These are phyloP conservation scores for Amblyornis subalaris DNA, from an alignment of 2,113 vertebrate species.

Conservation along the genomic window DNA sequence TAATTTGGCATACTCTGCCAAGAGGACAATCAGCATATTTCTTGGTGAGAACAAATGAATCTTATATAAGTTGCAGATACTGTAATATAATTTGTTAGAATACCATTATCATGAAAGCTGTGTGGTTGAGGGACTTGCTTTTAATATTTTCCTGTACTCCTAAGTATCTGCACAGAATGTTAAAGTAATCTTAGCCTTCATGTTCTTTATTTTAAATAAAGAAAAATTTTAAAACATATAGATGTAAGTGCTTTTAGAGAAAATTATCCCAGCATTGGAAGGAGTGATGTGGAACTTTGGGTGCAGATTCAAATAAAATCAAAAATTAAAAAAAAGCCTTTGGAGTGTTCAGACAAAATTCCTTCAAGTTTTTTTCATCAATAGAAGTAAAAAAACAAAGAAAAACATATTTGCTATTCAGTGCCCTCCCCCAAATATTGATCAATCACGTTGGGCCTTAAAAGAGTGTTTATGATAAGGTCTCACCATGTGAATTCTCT, in stretches of 20 bases:
- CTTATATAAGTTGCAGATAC: background rate
- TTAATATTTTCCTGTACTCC: background rate
- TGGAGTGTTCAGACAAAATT: background rate
- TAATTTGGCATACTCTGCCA: background rate
- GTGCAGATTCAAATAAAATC: background rate
- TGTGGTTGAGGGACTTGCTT: background rate
- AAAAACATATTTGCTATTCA: background rate
- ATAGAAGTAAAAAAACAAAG: background rate
- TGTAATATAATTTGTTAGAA: background rate
- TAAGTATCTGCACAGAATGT: background rate
- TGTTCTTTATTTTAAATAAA: background rate
- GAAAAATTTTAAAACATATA: background rate
- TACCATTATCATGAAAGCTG: background rate
- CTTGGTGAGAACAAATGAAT: background rate
- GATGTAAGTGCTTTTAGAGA: background rate
- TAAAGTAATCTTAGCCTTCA: background rate
- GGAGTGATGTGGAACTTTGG: background rate
- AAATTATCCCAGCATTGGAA: background rate
- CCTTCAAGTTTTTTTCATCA: background rate
- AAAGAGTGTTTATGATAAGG: background rate
- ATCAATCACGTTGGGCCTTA: background rate
- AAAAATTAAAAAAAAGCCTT: background rate
- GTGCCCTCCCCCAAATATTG: background rate
- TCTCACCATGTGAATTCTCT: background rate
- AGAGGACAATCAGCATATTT: background rate